These are phyloP conservation scores for Ennomos fuscantarius DNA, from an alignment of 2,888 invertebrate genomes.

Conservation along the genomic window DNA sequence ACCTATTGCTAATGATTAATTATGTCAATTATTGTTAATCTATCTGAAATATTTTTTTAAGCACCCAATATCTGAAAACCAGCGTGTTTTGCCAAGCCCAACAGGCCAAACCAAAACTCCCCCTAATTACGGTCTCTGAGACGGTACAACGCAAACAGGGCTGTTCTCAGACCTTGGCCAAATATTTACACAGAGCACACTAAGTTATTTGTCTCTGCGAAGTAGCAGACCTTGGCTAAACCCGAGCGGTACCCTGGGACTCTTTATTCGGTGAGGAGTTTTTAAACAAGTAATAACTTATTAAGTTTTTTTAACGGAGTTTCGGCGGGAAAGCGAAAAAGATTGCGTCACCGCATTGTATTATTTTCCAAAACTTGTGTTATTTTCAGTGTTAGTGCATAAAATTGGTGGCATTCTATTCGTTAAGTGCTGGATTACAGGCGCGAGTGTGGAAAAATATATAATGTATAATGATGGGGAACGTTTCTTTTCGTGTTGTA, in stretches of 20 bases:
- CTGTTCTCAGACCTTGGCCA: constrained; percentile 28
- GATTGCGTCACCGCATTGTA: too few relatives aligned
- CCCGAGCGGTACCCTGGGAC: neutral
- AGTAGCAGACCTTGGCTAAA: constrained; percentile 18
- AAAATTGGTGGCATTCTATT: too few relatives aligned
- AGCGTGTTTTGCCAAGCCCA: constrained; percentile 30
- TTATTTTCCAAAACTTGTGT: too few relatives aligned
- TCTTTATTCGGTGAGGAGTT: constrained; percentile 6
- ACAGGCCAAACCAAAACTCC: constrained; percentile 32
- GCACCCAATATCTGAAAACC: constrained; percentile 3
- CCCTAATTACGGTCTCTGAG: constrained; percentile 38
- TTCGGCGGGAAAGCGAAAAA: too few relatives aligned
- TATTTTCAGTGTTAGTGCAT: too few relatives aligned
- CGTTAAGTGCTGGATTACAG: too few relatives aligned
- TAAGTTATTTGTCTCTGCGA: constrained; percentile 34
- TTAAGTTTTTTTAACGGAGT: too few relatives aligned
- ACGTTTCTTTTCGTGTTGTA: too few relatives aligned
- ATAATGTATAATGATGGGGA: too few relatives aligned
- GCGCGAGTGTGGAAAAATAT: too few relatives aligned
- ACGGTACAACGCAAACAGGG: constrained; percentile 33
- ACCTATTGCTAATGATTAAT: constrained; percentile 1
- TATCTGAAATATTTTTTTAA: constrained; percentile 18
- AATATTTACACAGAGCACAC: constrained; percentile 35
- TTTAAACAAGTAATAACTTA: neutral
- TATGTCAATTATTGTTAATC: neutral